phyloP scores from a whole-genome alignment of 92 coral and sea anemone genomes.

The Paragorgia papillata region DNA sequence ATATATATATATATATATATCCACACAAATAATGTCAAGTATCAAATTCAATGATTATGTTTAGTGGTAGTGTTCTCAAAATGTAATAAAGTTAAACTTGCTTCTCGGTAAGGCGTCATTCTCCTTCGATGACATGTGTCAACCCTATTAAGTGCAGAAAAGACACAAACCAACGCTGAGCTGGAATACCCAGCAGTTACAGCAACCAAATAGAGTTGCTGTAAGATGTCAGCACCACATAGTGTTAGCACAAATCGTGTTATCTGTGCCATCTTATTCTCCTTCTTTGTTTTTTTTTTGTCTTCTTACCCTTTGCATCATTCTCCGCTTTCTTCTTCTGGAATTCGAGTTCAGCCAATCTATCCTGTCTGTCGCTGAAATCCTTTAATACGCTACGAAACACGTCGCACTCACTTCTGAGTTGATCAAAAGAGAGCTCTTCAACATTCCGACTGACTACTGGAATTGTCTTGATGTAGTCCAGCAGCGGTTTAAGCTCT shows the following conservation, averaged over 20 bases:
- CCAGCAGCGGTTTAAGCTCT: conserved; percentile 23
- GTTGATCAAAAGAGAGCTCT: conserved; percentile 26
- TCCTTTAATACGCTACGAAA: conserved; percentile 11
- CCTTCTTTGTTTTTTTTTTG: conserved; percentile 19
- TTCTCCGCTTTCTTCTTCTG: conserved; percentile 23
- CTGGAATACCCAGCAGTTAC: conserved; percentile 21
- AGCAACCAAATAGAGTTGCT: conserved; percentile 15
- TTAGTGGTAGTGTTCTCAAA: conserved; percentile 24
- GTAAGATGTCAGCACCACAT: conserved; percentile 39
- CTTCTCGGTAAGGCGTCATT: conserved; percentile 31
- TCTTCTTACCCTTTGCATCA: conserved; percentile 15
- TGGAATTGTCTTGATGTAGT: conserved; percentile 14
- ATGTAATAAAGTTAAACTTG: conserved; percentile 24
- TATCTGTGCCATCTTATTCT: conserved; percentile 7
- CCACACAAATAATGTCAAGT: no score
- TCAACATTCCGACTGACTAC: conserved; percentile 1
- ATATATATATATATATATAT: no score
- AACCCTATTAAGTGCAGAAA: conserved; percentile 22
- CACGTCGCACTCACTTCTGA: conserved; percentile 16
- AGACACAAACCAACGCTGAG: conserved; percentile 5
- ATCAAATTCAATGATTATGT: no score
- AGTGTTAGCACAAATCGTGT: conserved; percentile 13
- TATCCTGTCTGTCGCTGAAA: conserved; percentile 28
- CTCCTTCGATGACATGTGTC: conserved; percentile 20
- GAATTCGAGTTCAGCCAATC: conserved; percentile 3